These are phyloP conservation scores for Amia ocellicauda DNA, from an alignment of 2,113 vertebrate genomes.

Conservation along the genomic window DNA sequence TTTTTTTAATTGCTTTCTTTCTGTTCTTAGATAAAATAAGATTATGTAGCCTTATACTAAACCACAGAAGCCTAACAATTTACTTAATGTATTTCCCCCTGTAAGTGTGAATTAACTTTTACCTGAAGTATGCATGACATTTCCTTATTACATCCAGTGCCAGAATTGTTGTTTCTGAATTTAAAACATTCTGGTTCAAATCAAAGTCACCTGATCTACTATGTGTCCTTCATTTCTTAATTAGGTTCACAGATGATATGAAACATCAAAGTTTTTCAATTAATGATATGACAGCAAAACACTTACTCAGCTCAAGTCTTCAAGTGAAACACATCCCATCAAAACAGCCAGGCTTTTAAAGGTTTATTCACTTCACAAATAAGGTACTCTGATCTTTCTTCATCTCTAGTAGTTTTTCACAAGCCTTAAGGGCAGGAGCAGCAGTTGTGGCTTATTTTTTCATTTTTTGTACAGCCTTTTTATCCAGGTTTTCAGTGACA, in stretches of 20 bases:
- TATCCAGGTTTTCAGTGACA: slow-evolving; percentile 8
- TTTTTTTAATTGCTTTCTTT: too few species aligned
- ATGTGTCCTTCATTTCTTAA: not conserved
- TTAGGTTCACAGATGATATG: not conserved
- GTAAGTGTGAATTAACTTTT: not conserved
- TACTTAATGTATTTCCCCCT: too few species aligned
- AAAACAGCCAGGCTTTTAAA: slow-evolving; percentile 9
- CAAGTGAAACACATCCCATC: not conserved
- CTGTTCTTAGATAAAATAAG: too few species aligned
- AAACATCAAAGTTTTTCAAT: not conserved
- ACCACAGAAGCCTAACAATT: too few species aligned
- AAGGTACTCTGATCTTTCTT: not conserved
- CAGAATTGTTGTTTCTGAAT: too few species aligned
- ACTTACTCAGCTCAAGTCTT: slow-evolving; percentile 1
- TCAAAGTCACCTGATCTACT: not conserved
- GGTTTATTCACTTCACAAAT: not conserved
- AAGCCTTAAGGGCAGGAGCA: slow-evolving; percentile 1
- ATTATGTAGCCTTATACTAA: too few species aligned
- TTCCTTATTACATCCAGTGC: too few species aligned
- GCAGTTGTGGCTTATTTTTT: not conserved
- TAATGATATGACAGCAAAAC: slow-evolving; percentile 9
- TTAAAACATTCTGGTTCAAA: too few species aligned
- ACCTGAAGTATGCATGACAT: too few species aligned
- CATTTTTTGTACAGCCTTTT: not conserved
- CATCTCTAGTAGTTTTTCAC: not conserved